Evolutionary conservation across 1,140 invertebrate species (phyloP).

Genomic region (Dendroctonus valens): DNA sequence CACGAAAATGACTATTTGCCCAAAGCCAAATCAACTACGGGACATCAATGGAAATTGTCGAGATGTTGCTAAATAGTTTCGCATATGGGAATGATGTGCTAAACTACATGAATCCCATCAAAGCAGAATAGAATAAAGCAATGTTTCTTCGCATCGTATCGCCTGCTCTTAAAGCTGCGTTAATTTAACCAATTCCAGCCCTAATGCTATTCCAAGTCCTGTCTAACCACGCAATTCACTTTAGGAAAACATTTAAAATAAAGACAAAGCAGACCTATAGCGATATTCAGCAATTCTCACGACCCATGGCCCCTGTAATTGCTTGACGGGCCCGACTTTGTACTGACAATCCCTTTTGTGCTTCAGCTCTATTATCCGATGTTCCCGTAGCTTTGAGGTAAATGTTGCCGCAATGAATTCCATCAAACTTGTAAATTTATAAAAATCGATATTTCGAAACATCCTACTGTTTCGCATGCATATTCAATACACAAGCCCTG

Average conservation of each 20-base stretch:
- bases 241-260: constrained; percentile 1
- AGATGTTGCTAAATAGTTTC: no score
- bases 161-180: no score
- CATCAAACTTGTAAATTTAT: not conserved
- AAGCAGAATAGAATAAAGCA: no score
- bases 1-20: no score
- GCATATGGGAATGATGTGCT: no score
- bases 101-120: no score
- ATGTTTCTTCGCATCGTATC: no score
- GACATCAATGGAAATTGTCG: no score
- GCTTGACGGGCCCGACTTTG: constrained; percentile 4
- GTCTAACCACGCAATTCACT: no score
- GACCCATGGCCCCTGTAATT: constrained; percentile 10
- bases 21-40: no score
- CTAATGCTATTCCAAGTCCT: no score
- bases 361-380: not conserved
- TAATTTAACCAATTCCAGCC: no score
- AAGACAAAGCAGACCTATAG: constrained; percentile 17
- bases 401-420: not conserved
- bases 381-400: not conserved
- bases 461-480: not conserved
- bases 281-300: constrained; percentile 16
- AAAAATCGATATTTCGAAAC: not conserved
- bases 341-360: constrained; percentile 6
- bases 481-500: not conserved